Evolutionary conservation across 2,888 invertebrate species (phyloP).

Genomic region (Thymelicus sylvestris): DNA sequence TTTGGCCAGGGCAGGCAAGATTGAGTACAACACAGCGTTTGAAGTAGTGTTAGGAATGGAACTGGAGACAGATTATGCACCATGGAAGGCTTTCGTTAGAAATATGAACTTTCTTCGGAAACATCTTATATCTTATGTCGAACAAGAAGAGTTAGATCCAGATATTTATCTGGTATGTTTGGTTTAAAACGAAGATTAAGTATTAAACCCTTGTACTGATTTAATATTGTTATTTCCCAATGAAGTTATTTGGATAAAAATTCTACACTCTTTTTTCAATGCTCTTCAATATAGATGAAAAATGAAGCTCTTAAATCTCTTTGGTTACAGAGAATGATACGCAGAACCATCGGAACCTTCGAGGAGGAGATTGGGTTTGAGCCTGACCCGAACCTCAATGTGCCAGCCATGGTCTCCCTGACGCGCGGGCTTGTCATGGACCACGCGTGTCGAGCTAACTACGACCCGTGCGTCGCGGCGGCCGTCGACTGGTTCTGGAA

Average conservation of each 20-base stretch:
- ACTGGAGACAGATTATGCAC: constrained; percentile 89
- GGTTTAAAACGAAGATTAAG: too few species aligned
- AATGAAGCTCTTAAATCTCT: too few species aligned
- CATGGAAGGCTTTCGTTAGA: constrained; percentile 86
- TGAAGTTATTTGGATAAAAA: too few species aligned
- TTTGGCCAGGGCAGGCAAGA: constrained; percentile 86
- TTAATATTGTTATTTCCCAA: too few species aligned
- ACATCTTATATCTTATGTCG: constrained; percentile 58
- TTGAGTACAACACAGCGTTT: constrained; percentile 87
- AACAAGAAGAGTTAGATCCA: constrained; percentile 63
- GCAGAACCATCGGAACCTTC: constrained; percentile 59
- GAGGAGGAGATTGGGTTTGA: constrained; percentile 66
- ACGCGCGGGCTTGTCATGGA: constrained; percentile 77
- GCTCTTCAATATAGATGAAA: too few species aligned
- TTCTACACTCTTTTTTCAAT: too few species aligned
- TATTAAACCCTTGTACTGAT: too few species aligned
- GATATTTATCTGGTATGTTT: constrained; percentile 70
- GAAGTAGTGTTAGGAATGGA: constrained; percentile 88
- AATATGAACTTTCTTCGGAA: constrained; percentile 75
- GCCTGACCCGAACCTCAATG: constrained; percentile 55
- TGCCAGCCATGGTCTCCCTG: constrained; percentile 65
- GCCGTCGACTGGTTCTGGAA: constrained; percentile 75
- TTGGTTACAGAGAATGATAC: constrained; percentile 65
- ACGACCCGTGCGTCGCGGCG: constrained; percentile 72
- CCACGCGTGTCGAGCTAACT: constrained; percentile 69